A percentile compares a stretch with the other conserved stretches of the same genome.
phyloP scores from a whole-genome alignment of 2,797 vertebrate genomes.

The Eulemur coronatus region DNA sequence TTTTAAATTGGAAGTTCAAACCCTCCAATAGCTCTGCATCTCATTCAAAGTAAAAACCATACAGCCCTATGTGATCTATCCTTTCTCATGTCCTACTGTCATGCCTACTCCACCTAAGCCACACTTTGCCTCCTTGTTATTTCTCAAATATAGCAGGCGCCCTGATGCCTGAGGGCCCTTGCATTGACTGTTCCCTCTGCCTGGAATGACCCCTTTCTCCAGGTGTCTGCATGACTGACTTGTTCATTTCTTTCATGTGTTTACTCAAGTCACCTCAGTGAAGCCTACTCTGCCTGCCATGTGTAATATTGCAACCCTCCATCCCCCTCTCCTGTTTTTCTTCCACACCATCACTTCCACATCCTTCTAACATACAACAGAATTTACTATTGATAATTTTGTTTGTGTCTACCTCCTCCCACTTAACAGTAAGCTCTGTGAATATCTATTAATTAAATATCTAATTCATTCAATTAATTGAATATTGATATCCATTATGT shows the following conservation, averaged over 20 bases:
- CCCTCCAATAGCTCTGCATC: not conserved
- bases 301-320: not conserved
- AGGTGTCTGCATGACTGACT: not conserved
- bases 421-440: constrained; percentile 13
- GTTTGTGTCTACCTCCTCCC: not conserved
- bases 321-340: not conserved
- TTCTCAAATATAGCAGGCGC: not conserved
- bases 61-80: not conserved
- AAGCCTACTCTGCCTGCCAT: not conserved
- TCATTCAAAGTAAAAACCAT: constrained; percentile 3
- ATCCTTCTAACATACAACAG: not conserved
- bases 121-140: not conserved
- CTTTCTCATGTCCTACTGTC: not conserved
- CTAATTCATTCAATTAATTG: not conserved
- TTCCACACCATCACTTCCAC: not conserved
- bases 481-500: not conserved
- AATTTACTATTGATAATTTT: constrained; percentile 14
- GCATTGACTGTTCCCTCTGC: not conserved
- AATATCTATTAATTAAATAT: constrained; percentile 28
- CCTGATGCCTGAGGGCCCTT: not conserved
- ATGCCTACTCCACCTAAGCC: not conserved
- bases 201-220: not conserved
- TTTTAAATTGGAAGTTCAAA: not conserved
- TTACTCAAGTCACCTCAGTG: not conserved
- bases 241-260: constrained; percentile 8